phyloP scores from a whole-genome alignment of 2,888 invertebrate genomes.

The Chrysina gloriosa region DNA sequence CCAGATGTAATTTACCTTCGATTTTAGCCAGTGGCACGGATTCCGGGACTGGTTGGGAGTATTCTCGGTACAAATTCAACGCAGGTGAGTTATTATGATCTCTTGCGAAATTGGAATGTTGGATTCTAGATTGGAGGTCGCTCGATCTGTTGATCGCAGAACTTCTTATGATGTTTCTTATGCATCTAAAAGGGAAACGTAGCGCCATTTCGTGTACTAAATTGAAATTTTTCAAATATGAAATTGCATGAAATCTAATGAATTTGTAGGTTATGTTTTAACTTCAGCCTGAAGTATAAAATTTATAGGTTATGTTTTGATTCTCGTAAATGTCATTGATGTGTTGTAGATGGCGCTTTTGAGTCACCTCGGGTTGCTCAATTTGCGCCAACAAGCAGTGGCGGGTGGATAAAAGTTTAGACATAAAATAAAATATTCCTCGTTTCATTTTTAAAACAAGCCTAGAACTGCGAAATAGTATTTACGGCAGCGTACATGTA shows the following conservation, averaged over 20 bases:
- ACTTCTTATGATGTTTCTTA: constrained; percentile 9
- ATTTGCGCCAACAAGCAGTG: no score
- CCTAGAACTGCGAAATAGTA: no score
- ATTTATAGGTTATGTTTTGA: no score
- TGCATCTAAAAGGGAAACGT: constrained; percentile 14
- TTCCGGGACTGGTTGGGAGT: constrained; percentile 1
- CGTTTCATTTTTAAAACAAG: no score
- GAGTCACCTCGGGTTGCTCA: no score
- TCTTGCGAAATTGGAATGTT: constrained; percentile 1
- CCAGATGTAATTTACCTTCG: constrained; percentile 74
- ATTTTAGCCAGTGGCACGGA: constrained; percentile 57
- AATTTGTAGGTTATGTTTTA: constrained; percentile 1
- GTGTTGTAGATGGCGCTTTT: no score
- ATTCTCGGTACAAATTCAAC: background rate
- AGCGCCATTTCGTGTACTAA: constrained; percentile 5
- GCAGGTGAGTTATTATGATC: background rate
- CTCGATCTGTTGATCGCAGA: background rate
- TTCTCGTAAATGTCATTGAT: no score
- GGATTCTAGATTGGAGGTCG: background rate
- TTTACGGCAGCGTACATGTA: no score
- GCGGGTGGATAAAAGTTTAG: no score
- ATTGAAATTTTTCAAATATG: background rate
- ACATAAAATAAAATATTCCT: no score
- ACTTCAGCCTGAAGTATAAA: no score
- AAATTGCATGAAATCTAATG: background rate